Conservation (phyloP, 2,113 vertebrate genomes). For the Mustela nigripes region DNA sequence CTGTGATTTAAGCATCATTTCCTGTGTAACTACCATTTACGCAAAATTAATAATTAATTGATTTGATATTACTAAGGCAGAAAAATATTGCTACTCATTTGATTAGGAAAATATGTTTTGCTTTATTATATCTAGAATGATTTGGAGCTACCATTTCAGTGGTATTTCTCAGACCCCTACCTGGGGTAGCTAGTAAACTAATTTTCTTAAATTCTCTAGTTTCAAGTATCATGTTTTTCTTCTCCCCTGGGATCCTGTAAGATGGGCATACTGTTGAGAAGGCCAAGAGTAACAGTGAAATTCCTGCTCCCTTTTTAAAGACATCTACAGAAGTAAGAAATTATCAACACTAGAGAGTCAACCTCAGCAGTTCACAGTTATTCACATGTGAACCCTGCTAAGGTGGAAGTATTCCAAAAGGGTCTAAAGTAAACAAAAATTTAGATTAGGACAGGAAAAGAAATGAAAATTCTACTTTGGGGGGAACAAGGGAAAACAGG, state of each 20-base stretch:
- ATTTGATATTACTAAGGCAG: not conserved
- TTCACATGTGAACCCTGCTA: not conserved
- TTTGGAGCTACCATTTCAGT: not conserved
- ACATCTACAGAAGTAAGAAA: constrained; percentile 6
- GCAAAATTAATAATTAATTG: constrained; percentile 19
- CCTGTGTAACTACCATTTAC: not conserved
- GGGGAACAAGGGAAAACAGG: constrained; percentile 27
- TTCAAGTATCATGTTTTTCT: not conserved
- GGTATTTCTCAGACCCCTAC: not conserved
- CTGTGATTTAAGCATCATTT: constrained; percentile 14
- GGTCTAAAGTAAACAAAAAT: constrained; percentile 59
- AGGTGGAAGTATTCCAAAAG: constrained; percentile 23
- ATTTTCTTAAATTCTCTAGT: not conserved
- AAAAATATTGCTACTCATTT: constrained; percentile 13
- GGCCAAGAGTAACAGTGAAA: not conserved
- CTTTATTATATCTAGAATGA: not conserved
- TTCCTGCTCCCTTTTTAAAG: not conserved
- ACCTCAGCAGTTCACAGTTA: not conserved
- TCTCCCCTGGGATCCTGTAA: not conserved
- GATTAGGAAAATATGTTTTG: not conserved
- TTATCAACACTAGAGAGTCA: not conserved
- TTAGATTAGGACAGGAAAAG: constrained; percentile 16
- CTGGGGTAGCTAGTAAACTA: not conserved
- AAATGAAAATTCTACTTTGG: constrained; percentile 49
- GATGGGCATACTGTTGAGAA: not conserved